A percentile compares a stretch with the other conserved stretches of the same genome.
These are phyloP conservation scores for Parazoanthus swiftii DNA, from an alignment of 92 coral and sea anemone species.

Conservation along the genomic window DNA sequence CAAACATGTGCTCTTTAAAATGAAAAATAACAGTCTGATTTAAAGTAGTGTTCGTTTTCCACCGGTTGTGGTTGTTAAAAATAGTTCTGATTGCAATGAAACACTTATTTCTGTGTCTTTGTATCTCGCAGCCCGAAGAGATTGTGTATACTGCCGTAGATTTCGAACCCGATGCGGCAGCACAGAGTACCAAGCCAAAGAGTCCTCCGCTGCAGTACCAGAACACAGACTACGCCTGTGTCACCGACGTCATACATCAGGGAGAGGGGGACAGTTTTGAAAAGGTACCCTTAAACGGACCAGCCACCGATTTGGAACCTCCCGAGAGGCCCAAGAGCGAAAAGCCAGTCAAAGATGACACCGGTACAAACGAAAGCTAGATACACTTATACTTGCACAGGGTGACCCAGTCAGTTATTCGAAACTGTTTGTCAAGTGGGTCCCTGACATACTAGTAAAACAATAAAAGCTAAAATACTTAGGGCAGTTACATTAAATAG, in stretches of 20 bases:
- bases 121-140: neutral
- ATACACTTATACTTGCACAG: too few relatives aligned
- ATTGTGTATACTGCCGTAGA: neutral
- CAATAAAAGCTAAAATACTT: too few relatives aligned
- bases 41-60: too few relatives aligned
- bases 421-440: too few relatives aligned
- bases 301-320: neutral
- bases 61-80: too few relatives aligned
- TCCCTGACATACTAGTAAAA: too few relatives aligned
- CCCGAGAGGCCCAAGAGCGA: neutral
- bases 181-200: neutral
- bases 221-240: slow-evolving; percentile 1
- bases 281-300: neutral
- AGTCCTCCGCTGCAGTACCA: neutral
- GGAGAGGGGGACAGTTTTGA: neutral
- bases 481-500: too few relatives aligned
- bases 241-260: neutral
- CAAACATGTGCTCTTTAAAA: too few relatives aligned
- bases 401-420: too few relatives aligned
- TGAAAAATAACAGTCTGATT: too few relatives aligned
- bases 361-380: neutral
- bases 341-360: neutral
- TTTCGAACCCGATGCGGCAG: neutral
- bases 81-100: too few relatives aligned
- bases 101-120: too few relatives aligned